Evolutionary conservation across 2,113 vertebrate genomes (phyloP), one percentile per base, ranked within the genome.

Genomic region (Ailurus styani): DNA sequence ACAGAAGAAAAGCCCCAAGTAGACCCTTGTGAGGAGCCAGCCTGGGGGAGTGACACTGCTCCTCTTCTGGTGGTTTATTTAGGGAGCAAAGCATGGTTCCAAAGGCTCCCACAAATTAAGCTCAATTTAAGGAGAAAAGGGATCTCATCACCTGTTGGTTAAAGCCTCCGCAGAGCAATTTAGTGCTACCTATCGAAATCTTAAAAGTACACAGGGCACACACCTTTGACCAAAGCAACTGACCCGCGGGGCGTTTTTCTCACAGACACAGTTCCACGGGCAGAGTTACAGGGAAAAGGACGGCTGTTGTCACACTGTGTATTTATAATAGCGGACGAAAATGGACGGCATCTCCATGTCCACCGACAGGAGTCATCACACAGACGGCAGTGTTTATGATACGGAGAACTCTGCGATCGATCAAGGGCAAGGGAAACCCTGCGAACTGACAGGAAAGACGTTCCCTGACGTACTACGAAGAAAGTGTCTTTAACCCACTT

Each of bases 301-400:
- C 13, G 34, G 87, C 12, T n/a, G 17, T 11, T 29, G 12, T 85
- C 77, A 42, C 13, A 14, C 3, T 42, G 72, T 34, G n/a, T 29
- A 55, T 34, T 42, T 42, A 62, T 0, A 50, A 89, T 14, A 29
- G 40, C 18, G 45, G 7, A 12, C 14, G 10, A 25, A 7, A 68
- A 7, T 0, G 37, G n/a, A 54, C 1, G 9, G 25, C 27, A 66
- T 2, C 0, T 7, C 17, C 18, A 47, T 29, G 55, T 34, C 64
- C 37, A 27, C 14, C 5, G 7, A 47, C 17, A 42, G 54, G 62
- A 18, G 45, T 81, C 62, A 6, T 17, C 45, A 73, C 50, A 47
- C 5, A 37, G 31, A 31, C 0, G 4, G n/a, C 11, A 7, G 21
- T 54, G 68, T 68, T 90, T 68, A 29, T 4, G 66, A 68, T 7